Conservation (phyloP, 2,888 invertebrate species). For the Charanyca ferruginea region DNA sequence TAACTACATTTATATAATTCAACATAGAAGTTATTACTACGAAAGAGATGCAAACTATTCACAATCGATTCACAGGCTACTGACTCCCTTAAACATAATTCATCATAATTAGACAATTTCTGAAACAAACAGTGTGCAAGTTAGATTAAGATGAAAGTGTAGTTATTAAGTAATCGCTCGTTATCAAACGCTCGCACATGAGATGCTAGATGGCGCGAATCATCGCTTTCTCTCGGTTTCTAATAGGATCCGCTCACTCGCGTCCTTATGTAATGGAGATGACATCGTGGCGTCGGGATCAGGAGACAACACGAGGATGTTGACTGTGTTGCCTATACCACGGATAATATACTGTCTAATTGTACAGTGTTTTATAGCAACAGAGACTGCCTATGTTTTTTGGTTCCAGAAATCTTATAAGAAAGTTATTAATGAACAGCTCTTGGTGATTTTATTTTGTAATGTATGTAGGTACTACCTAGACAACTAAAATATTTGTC, state of each 20-base stretch:
- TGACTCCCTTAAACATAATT: not conserved
- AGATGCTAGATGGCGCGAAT: constrained; percentile 54
- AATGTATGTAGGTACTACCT: no score
- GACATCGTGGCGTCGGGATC: constrained; percentile 28
- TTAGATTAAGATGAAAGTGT: constrained; percentile 41
- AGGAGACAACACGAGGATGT: not conserved
- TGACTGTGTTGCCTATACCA: no score
- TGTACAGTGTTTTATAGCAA: no score
- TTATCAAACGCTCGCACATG: constrained; percentile 51
- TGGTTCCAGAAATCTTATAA: not conserved
- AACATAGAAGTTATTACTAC: no score
- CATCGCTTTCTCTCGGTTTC: constrained; percentile 64
- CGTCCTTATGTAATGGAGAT: constrained; percentile 54
- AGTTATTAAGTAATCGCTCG: constrained; percentile 50
- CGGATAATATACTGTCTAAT: no score
- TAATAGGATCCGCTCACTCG: constrained; percentile 50
- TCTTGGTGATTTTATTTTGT: no score
- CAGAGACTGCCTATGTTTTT: no score
- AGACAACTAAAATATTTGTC: no score
- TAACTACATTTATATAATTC: no score
- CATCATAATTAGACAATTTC: constrained; percentile 1
- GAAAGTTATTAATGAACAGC: not conserved
- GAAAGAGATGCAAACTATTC: no score
- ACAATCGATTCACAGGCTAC: no score
- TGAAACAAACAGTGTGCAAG: constrained; percentile 19